Evolutionary conservation across 2,888 invertebrate genomes (phyloP), one percentile per base, ranked within the genome.

Genomic region (Mystacides longicornis): DNA sequence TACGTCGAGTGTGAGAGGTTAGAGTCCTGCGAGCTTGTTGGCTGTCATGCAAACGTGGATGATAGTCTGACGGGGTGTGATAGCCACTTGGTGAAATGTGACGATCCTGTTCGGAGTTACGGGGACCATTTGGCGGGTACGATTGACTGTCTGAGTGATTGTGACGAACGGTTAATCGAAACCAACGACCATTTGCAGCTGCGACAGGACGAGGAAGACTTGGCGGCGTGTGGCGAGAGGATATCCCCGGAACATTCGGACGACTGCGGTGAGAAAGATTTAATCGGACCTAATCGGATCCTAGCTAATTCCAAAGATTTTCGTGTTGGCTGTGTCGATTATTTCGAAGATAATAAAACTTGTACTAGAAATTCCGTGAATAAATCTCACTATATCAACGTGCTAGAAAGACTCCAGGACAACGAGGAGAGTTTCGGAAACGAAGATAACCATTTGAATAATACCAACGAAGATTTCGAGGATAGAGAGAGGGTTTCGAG

Each of bases 1-100:
- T 31, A 51, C 16, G 55, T 45, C n/a, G 3, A 31, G 18, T 57
- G 56, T 42, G 50, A 57, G 20, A 48, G 47, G n/a, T 27, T 59
- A 31, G 55, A 43, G 5, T 49, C 55, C 16, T 58, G 56, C 49
- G 48, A 54, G 19, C 43, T 54, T n/a, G 51, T 43, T 23, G 51
- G 54, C 42, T 59, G 59, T 55, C 51, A 59, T 49, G 45, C 51
- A 43, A 54, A 51, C 21, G 46, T 58, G 47, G 57, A 47, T 21
- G 48, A 43, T 23, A 19, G 42, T 19, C 31, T 58, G 31, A 45
- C 47, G 9, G 49, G 52, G 31, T 55, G 55, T 47, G 45, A 54
- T 46, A 37, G 16, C 27, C 54, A 16, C 23, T 53, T 53, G 42
- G 23, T 52, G 27, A 23, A 47, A 23, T 55, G 55, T 45, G 45